phyloP scores from a whole-genome alignment of 2,113 vertebrate species.

The Periophthalmodon schlosseri region DNA sequence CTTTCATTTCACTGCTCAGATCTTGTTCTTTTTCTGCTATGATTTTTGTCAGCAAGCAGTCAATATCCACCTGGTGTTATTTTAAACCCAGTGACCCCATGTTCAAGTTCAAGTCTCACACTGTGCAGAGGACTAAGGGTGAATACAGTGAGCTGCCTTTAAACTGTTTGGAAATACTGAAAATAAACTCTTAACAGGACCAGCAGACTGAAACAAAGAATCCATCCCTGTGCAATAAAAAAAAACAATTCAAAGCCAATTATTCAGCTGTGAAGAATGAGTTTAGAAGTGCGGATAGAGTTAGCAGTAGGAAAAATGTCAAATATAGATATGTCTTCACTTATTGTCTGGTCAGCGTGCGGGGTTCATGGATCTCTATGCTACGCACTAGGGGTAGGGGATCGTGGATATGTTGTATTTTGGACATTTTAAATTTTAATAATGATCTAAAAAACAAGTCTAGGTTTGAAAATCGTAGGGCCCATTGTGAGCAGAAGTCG shows the following conservation, averaged over 20 bases:
- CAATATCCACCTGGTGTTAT: neutral
- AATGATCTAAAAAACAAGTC: too few species aligned
- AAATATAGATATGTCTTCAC: neutral
- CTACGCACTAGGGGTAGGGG: too few species aligned
- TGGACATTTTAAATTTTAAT: too few species aligned
- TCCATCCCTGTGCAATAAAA: neutral
- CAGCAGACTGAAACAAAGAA: neutral
- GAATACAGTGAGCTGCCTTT: neutral
- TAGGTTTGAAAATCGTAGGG: too few species aligned
- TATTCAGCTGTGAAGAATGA: constrained; percentile 1
- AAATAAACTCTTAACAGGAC: neutral
- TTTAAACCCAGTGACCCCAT: neutral
- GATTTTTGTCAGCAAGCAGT: neutral
- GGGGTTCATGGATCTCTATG: too few species aligned
- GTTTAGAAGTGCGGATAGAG: neutral
- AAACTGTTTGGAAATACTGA: constrained; percentile 1
- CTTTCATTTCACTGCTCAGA: neutral
- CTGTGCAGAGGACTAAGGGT: neutral
- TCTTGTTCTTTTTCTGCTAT: neutral
- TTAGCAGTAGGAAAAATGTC: neutral
- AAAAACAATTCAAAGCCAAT: neutral
- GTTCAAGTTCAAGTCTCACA: neutral
- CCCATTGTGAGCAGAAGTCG: too few species aligned
- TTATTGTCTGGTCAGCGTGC: too few species aligned
- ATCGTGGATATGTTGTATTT: too few species aligned